phyloP scores from a whole-genome alignment of 2,888 invertebrate genomes.

The Scaptomyza cyrtandrae region DNA sequence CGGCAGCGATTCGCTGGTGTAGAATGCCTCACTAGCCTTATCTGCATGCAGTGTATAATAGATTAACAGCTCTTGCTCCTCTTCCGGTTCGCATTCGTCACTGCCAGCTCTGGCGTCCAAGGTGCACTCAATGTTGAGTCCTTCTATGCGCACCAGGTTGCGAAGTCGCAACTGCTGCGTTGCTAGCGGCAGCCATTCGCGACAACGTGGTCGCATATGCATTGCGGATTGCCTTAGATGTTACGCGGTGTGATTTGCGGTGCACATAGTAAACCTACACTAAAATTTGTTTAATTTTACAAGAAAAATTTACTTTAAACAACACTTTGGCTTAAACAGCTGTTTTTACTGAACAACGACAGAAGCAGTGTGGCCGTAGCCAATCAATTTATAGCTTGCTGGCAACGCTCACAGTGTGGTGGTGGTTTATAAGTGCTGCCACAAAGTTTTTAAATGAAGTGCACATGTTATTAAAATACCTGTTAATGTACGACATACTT shows the following conservation, averaged over 20 bases:
- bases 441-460: background rate
- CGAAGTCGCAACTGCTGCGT: constrained; percentile 94
- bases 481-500: background rate
- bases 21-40: constrained; percentile 92
- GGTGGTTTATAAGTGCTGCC: background rate
- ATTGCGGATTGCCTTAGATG: constrained; percentile 44
- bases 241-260: constrained; percentile 39
- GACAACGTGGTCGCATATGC: constrained; percentile 79
- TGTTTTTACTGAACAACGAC: constrained; percentile 45
- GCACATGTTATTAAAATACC: background rate
- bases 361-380: constrained; percentile 41
- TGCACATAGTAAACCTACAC: constrained; percentile 42
- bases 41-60: constrained; percentile 93
- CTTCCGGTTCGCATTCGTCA: constrained; percentile 23
- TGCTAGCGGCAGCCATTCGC: constrained; percentile 87
- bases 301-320: constrained; percentile 42
- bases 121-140: constrained; percentile 86
- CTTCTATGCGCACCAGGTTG: constrained; percentile 91
- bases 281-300: constrained; percentile 32
- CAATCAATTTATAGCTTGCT: background rate
- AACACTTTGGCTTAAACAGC: constrained; percentile 54
- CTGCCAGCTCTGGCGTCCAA: constrained; percentile 13
- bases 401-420: constrained; percentile 21
- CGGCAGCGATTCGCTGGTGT: constrained; percentile 90
- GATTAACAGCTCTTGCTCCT: constrained; percentile 85